These are phyloP conservation scores for Aphaenogaster floridana DNA, from an alignment of 1,140 invertebrate genomes.

Conservation along the genomic window DNA sequence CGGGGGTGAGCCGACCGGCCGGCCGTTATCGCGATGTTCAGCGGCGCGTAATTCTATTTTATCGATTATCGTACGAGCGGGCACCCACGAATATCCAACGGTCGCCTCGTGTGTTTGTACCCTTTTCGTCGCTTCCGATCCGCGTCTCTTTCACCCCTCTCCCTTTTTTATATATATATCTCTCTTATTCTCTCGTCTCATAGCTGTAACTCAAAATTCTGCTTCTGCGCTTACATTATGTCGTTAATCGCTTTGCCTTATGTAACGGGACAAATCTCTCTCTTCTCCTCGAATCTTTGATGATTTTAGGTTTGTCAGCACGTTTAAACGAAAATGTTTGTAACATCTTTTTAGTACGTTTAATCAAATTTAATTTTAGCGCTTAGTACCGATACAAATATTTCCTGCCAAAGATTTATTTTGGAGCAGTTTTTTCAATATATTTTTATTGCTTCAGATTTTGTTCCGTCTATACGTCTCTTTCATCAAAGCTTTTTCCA, in stretches of 20 bases:
- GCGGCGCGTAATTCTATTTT: conserved; percentile 78
- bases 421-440: background rate
- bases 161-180: conserved; percentile 5
- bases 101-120: conserved; percentile 65
- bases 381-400: too few species aligned
- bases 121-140: conserved; percentile 64
- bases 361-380: background rate
- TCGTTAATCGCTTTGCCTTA: background rate
- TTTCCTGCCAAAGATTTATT: too few species aligned
- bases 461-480: background rate
- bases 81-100: conserved; percentile 74
- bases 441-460: background rate
- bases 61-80: conserved; percentile 77
- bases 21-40: conserved; percentile 74
- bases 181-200: conserved; percentile 5
- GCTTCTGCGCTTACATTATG: background rate
- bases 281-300: background rate
- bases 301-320: background rate
- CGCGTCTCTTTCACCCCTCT: conserved; percentile 14
- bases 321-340: background rate
- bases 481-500: background rate
- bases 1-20: conserved; percentile 46
- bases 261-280: background rate
- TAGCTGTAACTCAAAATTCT: background rate
- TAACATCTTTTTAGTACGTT: background rate